Conservation (phyloP, 2,888 invertebrate species). For the Metalampra italica region DNA sequence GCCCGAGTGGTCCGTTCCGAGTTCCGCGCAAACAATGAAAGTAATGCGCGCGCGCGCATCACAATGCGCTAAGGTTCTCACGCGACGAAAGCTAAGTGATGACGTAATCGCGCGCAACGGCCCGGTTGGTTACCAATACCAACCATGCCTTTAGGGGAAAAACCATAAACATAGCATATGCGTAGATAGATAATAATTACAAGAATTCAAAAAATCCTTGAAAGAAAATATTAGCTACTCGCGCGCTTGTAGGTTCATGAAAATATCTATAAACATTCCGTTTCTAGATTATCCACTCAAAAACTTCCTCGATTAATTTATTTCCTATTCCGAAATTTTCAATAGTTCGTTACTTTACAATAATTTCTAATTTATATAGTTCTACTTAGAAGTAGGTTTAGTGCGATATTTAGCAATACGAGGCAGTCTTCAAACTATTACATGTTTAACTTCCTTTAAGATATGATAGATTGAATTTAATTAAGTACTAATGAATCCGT, state of each 20-base stretch:
- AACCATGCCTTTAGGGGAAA: conserved; percentile 1
- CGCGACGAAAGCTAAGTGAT: conserved; percentile 57
- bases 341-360: too few relatives aligned
- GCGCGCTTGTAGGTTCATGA: too few relatives aligned
- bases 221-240: too few relatives aligned
- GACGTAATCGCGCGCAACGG: conserved; percentile 45
- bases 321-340: too few relatives aligned
- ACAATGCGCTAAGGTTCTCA: conserved; percentile 56
- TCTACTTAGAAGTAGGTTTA: too few relatives aligned
- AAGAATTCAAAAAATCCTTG: too few relatives aligned
- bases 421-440: conserved; percentile 2
- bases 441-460: not conserved
- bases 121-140: not conserved
- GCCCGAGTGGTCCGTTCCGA: conserved; percentile 18
- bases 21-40: conserved; percentile 60
- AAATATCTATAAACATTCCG: too few relatives aligned
- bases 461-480: not conserved
- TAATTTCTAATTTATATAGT: too few relatives aligned
- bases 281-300: too few relatives aligned
- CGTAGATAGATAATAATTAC: too few relatives aligned
- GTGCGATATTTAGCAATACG: not conserved
- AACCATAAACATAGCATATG: not conserved
- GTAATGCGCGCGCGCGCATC: conserved; percentile 47
- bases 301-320: too few relatives aligned
- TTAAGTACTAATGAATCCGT: not conserved